Evolutionary conservation across 2,888 invertebrate genomes (phyloP).

Genomic region (Seira musarum): DNA sequence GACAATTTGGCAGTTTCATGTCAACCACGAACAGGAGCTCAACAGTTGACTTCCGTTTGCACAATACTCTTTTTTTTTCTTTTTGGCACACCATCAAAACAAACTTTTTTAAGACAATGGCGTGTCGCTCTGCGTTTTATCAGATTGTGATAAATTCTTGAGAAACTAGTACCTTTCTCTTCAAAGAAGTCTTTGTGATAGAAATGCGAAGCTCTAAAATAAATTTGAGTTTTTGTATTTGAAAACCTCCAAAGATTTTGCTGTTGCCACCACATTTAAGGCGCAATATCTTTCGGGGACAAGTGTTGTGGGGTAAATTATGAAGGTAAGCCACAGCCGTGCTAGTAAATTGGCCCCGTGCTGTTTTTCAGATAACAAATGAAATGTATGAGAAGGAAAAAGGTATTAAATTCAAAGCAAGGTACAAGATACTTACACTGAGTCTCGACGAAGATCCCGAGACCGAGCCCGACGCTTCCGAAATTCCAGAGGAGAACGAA

Average conservation of each 20-base stretch:
- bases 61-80: neutral
- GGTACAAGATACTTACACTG: constrained; percentile 61
- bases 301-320: too few species aligned
- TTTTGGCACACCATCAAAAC: constrained; percentile 53
- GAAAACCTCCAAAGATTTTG: too few species aligned
- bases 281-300: too few species aligned
- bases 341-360: too few species aligned
- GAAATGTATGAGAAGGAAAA: neutral
- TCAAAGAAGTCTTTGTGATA: too few species aligned
- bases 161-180: constrained; percentile 28
- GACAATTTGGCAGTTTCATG: constrained; percentile 54
- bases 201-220: neutral
- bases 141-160: constrained; percentile 53
- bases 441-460: constrained; percentile 61
- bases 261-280: too few species aligned
- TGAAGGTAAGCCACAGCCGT: too few species aligned
- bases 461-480: constrained; percentile 63
- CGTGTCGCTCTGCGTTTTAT: constrained; percentile 41
- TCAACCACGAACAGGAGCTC: constrained; percentile 51
- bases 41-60: constrained; percentile 51
- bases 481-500: constrained; percentile 65
- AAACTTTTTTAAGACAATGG: constrained; percentile 51
- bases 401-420: neutral
- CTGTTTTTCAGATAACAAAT: neutral
- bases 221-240: too few species aligned